Percentiles rank a stretch among this genome's conserved stretches.
These are phyloP conservation scores for Agrochola circellaris DNA, from an alignment of 2,888 invertebrate genomes.

Conservation along the genomic window DNA sequence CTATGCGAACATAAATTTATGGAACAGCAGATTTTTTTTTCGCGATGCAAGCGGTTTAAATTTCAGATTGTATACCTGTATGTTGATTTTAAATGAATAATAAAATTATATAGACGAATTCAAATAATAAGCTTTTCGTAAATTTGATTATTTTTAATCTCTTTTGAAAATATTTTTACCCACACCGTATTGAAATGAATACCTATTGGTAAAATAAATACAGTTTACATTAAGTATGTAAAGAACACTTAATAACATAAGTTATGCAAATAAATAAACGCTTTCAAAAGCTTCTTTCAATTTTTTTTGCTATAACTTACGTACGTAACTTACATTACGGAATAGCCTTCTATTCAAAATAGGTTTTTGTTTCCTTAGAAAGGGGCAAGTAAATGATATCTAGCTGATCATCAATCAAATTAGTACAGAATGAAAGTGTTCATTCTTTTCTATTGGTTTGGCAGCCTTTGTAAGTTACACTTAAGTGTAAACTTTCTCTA, in stretches of 20 bases:
- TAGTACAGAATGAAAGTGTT: conserved; percentile 12
- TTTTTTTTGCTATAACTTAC: no score
- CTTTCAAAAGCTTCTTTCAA: not conserved
- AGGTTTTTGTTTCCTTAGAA: not conserved
- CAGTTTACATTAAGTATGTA: not conserved
- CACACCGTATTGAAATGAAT: no score
- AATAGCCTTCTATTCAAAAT: not conserved
- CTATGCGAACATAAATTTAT: no score
- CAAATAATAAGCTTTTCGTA: not conserved
- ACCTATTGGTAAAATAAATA: not conserved
- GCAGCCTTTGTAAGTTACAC: not conserved
- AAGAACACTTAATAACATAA: not conserved
- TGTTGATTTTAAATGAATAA: not conserved
- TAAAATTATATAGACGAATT: not conserved
- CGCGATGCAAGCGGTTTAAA: no score
- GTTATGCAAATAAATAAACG: not conserved
- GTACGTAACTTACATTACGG: not conserved
- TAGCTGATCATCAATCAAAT: conserved; percentile 17
- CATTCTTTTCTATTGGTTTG: conserved; percentile 2
- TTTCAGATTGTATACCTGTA: not conserved
- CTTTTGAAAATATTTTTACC: not conserved
- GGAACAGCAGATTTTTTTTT: no score
- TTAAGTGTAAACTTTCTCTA: not conserved
- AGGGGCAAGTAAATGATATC: not conserved
- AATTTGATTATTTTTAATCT: not conserved